phyloP scores from a whole-genome alignment of 2,113 vertebrate species.

The Mesitornis unicolor region DNA sequence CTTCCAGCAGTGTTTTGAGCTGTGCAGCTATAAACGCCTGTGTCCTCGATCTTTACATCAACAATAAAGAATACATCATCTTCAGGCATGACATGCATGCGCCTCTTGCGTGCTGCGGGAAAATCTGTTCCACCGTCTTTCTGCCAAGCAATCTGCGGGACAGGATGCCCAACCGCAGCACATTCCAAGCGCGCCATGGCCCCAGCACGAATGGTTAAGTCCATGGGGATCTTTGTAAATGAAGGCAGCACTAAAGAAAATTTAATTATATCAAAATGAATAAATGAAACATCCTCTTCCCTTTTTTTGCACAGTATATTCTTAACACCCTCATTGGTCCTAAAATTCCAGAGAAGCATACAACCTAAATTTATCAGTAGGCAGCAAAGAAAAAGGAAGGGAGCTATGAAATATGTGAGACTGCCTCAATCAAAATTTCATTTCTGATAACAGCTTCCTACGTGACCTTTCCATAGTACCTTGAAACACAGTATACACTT shows the following conservation, averaged over 20 bases:
- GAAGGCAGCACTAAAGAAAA: conserved; percentile 86
- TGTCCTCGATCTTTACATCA: conserved; percentile 91
- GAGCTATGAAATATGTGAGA: not conserved
- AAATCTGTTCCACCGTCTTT: conserved; percentile 97
- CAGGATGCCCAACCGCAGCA: conserved; percentile 87
- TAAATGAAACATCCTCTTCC: not conserved
- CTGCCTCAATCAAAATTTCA: not conserved
- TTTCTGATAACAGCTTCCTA: not conserved
- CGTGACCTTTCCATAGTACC: not conserved
- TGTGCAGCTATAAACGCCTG: conserved; percentile 93
- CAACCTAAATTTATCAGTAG: not conserved
- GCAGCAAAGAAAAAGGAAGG: not conserved
- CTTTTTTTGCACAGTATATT: not conserved
- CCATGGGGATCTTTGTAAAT: conserved; percentile 95
- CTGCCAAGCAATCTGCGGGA: conserved; percentile 96
- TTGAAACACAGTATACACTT: not conserved
- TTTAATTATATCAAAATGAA: not conserved
- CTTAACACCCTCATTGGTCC: not conserved
- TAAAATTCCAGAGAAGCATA: not conserved
- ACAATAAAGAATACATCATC: conserved; percentile 97
- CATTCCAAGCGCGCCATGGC: conserved; percentile 92
- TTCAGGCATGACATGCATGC: conserved; percentile 98
- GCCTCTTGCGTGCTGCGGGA: conserved; percentile 90
- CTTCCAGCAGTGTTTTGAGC: conserved; percentile 94
- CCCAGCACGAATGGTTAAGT: conserved; percentile 88